A percentile compares a stretch with the other conserved stretches of the same genome.
These are phyloP conservation scores for Linnaemya vulpina DNA, from an alignment of 2,888 invertebrate genomes.

Conservation along the genomic window DNA sequence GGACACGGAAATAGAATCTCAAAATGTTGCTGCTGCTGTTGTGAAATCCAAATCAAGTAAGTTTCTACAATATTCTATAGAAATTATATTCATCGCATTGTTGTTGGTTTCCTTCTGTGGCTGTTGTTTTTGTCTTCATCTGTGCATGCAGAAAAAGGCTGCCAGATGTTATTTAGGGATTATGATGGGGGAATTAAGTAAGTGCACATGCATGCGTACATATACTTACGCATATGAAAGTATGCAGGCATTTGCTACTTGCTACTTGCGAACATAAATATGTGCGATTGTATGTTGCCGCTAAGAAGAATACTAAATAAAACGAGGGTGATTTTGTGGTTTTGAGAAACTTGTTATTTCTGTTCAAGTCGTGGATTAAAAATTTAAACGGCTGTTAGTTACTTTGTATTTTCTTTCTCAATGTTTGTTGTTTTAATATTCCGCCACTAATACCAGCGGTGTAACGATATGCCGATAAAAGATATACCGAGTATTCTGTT, in stretches of 20 bases:
- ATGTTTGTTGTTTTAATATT: neutral
- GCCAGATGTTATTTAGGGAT: conserved; percentile 33
- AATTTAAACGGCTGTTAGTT: too few relatives aligned
- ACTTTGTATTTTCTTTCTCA: neutral
- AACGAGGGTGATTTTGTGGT: neutral
- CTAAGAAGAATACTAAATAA: too few relatives aligned
- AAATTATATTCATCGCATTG: neutral
- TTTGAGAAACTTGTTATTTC: neutral
- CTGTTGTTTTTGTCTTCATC: neutral
- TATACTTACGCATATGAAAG: too few relatives aligned
- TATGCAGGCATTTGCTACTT: neutral
- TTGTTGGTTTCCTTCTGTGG: neutral
- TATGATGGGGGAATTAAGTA: neutral
- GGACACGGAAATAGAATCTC: conserved; percentile 79
- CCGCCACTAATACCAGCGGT: too few relatives aligned
- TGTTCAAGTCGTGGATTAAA: neutral
- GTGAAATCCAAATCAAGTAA: conserved; percentile 78
- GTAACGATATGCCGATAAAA: too few relatives aligned
- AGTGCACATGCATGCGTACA: neutral
- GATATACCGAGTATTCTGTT: too few relatives aligned
- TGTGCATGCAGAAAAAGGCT: neutral
- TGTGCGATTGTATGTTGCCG: neutral
- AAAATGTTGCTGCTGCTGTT: conserved; percentile 53
- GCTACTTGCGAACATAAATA: neutral
- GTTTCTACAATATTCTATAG: conserved; percentile 36